Percentiles rank a stretch among this genome's conserved stretches.
phyloP scores from a whole-genome alignment of 2,113 vertebrate genomes.

The Hemichromis elongatus region DNA sequence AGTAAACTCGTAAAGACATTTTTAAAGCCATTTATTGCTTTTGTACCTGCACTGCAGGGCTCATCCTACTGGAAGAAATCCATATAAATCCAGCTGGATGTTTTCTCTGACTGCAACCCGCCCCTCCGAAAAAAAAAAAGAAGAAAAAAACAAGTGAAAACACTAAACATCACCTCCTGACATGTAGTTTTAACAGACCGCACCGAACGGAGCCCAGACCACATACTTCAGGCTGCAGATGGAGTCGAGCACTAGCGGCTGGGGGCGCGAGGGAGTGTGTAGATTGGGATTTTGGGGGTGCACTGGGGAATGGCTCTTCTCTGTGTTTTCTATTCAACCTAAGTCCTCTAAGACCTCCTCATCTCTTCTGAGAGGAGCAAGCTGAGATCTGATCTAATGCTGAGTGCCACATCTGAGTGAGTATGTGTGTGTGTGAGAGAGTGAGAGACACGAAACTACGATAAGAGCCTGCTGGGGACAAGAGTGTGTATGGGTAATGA shows the following conservation, averaged over 20 bases:
- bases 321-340: constrained; percentile 63
- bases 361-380: constrained; percentile 64
- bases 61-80: not conserved
- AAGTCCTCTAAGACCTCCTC: constrained; percentile 69
- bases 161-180: not conserved
- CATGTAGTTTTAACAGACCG: not conserved
- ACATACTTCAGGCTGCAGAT: constrained; percentile 19
- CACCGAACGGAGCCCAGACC: not conserved
- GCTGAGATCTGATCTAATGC: constrained; percentile 73
- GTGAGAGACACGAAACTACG: constrained; percentile 53
- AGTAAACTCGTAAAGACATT: not conserved
- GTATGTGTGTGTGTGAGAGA: not conserved
- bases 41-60: not conserved
- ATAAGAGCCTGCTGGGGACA: constrained; percentile 57
- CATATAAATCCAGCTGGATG: not conserved
- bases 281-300: constrained; percentile 57
- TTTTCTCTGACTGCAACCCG: not conserved
- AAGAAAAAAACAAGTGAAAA: not conserved
- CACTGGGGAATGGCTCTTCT: constrained; percentile 58
- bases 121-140: no score
- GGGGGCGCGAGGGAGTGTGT: constrained; percentile 34
- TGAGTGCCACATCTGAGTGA: constrained; percentile 62
- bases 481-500: constrained; percentile 43
- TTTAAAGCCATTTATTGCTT: not conserved
- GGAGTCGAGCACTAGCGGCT: constrained; percentile 12